A percentile compares a stretch with the other conserved stretches of the same genome.
Evolutionary conservation across 2,888 invertebrate species (phyloP).

Genomic region (Erynnis tages): DNA sequence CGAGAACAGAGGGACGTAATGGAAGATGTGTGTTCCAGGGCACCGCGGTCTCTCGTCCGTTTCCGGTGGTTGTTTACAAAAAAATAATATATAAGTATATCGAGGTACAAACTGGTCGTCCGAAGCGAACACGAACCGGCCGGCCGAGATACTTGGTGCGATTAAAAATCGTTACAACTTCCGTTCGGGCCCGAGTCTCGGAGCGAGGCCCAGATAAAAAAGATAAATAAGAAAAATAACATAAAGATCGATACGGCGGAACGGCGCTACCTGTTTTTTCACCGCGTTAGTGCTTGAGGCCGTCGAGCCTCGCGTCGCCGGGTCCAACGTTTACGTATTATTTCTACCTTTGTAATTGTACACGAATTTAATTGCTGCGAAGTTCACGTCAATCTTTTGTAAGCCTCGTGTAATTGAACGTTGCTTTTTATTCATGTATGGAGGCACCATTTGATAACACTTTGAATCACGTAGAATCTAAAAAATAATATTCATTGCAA

Average conservation of each 20-base stretch:
- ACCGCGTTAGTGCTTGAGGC: constrained; percentile 57
- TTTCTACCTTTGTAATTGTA: constrained; percentile 27
- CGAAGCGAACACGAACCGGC: constrained; percentile 63
- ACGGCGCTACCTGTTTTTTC: constrained; percentile 78
- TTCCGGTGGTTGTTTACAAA: constrained; percentile 80
- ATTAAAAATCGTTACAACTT: constrained; percentile 81
- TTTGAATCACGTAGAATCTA: too few relatives aligned
- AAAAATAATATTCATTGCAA: too few relatives aligned
- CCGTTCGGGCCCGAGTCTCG: constrained; percentile 71
- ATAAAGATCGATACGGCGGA: constrained; percentile 77
- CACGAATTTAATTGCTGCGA: constrained; percentile 2
- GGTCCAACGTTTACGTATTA: constrained; percentile 38
- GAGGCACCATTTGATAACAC: too few relatives aligned
- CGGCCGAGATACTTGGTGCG: constrained; percentile 74
- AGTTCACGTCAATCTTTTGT: neutral
- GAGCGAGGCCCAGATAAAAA: constrained; percentile 74
- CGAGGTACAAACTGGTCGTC: constrained; percentile 63
- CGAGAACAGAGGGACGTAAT: constrained; percentile 68
- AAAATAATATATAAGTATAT: constrained; percentile 49
- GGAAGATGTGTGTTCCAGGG: constrained; percentile 76
- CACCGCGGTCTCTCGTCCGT: constrained; percentile 65
- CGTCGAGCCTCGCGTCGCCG: constrained; percentile 41
- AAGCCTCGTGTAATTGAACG: too few relatives aligned
- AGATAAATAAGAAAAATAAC: constrained; percentile 78
- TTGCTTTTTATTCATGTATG: too few relatives aligned